phyloP scores from a whole-genome alignment of 2,113 vertebrate species.

The Accipiter cooperii region DNA sequence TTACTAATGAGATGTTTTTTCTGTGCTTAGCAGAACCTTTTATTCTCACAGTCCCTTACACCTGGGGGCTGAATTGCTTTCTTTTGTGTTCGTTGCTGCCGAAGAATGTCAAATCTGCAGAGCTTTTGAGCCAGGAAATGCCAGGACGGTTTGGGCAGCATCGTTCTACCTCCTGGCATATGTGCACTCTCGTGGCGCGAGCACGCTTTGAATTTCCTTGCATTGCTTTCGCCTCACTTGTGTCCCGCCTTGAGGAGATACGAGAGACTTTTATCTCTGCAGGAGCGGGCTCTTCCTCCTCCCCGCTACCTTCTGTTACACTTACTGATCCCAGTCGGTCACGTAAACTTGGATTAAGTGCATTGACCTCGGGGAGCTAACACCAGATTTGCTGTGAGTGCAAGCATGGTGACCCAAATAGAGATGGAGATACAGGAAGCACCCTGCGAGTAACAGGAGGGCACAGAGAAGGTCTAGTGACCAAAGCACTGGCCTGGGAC shows the following conservation, averaged over 20 bases:
- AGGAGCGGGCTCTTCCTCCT: neutral
- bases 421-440: neutral
- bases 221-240: neutral
- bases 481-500: neutral
- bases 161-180: neutral
- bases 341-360: conserved; percentile 22
- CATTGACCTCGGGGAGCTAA: neutral
- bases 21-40: neutral
- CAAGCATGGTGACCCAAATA: neutral
- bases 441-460: neutral
- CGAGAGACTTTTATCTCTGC: neutral
- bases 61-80: neutral
- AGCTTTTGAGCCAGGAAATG: neutral
- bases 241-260: neutral
- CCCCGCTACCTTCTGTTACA: neutral
- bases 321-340: neutral
- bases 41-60: neutral
- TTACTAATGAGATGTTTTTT: neutral
- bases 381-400: neutral
- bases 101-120: neutral
- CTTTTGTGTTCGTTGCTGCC: neutral
- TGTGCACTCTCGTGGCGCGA: neutral
- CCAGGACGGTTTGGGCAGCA: neutral
- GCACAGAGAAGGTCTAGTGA: neutral
- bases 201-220: neutral